Evolutionary conservation across 2,797 vertebrate species (phyloP).

Genomic region (Hylomyscus alleni): DNA sequence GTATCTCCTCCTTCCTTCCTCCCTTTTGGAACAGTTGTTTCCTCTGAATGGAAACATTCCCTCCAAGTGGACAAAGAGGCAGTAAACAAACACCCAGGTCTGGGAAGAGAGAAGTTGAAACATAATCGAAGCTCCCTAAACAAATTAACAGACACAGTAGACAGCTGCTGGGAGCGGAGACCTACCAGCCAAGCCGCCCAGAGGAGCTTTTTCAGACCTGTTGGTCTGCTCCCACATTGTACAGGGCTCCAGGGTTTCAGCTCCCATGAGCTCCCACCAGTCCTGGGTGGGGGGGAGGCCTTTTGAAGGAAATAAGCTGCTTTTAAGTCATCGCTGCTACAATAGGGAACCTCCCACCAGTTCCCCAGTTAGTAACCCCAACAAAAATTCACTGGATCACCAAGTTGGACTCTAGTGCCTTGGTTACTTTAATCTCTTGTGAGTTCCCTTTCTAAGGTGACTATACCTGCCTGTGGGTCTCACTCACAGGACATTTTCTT

Average conservation of each 20-base stretch:
- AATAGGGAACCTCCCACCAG: no score
- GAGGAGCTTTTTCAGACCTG: neutral
- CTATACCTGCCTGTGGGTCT: neutral
- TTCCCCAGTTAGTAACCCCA: neutral
- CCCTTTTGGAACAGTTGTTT: neutral
- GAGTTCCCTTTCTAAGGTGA: neutral
- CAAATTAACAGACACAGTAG: no score
- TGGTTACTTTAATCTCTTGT: neutral
- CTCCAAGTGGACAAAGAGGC: neutral
- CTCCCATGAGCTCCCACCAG: neutral
- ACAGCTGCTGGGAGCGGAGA: neutral
- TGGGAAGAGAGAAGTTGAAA: neutral
- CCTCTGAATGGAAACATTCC: neutral
- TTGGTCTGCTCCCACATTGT: neutral
- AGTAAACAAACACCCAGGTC: neutral
- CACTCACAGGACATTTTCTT: neutral
- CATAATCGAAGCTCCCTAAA: neutral
- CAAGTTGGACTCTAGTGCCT: neutral
- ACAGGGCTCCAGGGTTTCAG: neutral
- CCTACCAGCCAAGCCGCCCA: neutral
- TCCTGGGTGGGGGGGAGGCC: no score
- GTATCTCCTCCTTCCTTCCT: neutral
- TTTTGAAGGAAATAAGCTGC: neutral
- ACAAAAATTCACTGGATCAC: no score
- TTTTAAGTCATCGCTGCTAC: neutral